These are phyloP conservation scores for Cheirogaleus major DNA, from an alignment of 2,797 vertebrate genomes.

Conservation along the genomic window DNA sequence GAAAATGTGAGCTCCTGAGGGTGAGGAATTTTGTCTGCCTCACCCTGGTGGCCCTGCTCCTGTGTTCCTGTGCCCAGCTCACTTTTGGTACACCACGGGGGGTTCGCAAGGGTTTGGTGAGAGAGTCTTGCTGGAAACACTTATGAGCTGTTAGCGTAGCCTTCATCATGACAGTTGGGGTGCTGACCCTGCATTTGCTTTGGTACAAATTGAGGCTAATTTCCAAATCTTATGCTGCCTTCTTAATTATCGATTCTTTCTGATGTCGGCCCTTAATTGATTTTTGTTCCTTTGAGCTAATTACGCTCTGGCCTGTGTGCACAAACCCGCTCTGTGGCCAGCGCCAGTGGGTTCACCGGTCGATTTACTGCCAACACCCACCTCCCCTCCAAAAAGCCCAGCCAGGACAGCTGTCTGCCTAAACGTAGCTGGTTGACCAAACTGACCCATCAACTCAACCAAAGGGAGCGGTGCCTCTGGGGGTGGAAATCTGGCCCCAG, in stretches of 20 bases:
- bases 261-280: background rate
- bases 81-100: background rate
- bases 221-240: background rate
- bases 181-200: background rate
- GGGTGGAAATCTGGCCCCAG: background rate
- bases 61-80: background rate
- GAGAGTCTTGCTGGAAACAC: background rate
- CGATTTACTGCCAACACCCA: background rate
- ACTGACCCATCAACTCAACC: background rate
- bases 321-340: background rate
- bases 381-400: background rate
- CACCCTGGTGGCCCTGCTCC: background rate
- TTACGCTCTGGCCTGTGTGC: background rate
- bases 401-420: background rate
- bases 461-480: background rate
- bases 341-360: background rate
- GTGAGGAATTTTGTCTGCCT: background rate
- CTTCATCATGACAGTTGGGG: background rate
- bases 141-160: background rate
- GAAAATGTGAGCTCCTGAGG: background rate
- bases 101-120: background rate
- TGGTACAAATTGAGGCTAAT: background rate
- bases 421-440: background rate
- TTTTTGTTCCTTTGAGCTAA: conserved; percentile 13
- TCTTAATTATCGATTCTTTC: background rate